Percentiles rank a stretch among this genome's conserved stretches.
phyloP scores from a whole-genome alignment of 2,888 invertebrate species.

The Ceraclea dissimilis region DNA sequence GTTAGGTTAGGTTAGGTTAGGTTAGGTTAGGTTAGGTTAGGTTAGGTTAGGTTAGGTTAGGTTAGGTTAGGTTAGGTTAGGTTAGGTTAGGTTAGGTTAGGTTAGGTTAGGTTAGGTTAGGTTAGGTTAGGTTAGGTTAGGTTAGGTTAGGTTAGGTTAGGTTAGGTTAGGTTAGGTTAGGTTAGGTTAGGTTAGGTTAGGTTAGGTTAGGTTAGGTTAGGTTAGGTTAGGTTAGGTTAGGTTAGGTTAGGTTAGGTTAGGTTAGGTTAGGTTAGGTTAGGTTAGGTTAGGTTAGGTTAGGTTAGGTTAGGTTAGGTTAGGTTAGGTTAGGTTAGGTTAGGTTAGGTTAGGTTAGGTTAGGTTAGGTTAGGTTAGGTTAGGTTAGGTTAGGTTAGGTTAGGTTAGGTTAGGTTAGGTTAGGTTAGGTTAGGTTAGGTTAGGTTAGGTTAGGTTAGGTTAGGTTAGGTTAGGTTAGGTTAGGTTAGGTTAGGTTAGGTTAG shows the following conservation, averaged over 20 bases:
- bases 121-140: constrained; percentile 2
- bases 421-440: constrained; percentile 2
- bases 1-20: constrained; percentile 2
- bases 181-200: constrained; percentile 2
- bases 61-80: constrained; percentile 2
- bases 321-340: constrained; percentile 2
- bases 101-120: constrained; percentile 2
- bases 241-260: constrained; percentile 2
- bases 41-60: constrained; percentile 2
- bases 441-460: constrained; percentile 2
- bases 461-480: constrained; percentile 2
- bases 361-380: constrained; percentile 2
- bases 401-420: constrained; percentile 2
- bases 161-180: constrained; percentile 2
- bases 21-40: constrained; percentile 2
- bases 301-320: constrained; percentile 2
- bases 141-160: constrained; percentile 2
- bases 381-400: constrained; percentile 2
- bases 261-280: constrained; percentile 2
- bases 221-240: constrained; percentile 2
- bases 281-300: constrained; percentile 2
- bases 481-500: constrained; percentile 2
- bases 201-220: constrained; percentile 2
- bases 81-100: constrained; percentile 2
- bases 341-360: constrained; percentile 2